phyloP scores from a whole-genome alignment of 2,797 vertebrate species.

The Falco cherrug region DNA sequence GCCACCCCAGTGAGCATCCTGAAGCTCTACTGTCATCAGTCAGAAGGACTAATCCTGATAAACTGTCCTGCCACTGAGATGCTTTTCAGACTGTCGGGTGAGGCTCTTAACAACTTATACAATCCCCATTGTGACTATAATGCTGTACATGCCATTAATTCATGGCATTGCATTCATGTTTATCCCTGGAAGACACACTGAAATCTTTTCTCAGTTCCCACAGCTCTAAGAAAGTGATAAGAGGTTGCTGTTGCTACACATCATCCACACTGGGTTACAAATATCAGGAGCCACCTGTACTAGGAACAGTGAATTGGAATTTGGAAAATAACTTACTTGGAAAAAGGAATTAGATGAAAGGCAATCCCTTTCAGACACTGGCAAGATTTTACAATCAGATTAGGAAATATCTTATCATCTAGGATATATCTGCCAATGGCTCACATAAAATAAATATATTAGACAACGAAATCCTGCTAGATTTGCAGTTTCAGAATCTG shows the following conservation, averaged over 20 bases:
- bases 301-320: neutral
- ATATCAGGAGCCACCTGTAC: neutral
- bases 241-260: neutral
- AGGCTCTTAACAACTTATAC: neutral
- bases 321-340: neutral
- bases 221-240: neutral
- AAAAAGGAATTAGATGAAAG: neutral
- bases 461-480: neutral
- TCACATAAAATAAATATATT: neutral
- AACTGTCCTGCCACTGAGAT: neutral
- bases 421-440: neutral
- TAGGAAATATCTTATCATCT: neutral
- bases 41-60: neutral
- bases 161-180: accelerated
- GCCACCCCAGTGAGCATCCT: neutral
- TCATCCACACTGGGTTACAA: neutral
- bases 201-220: neutral
- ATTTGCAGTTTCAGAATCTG: neutral
- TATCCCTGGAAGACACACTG: neutral
- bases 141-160: neutral
- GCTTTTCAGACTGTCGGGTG: neutral
- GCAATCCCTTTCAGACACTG: neutral
- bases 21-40: neutral
- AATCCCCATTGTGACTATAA: neutral
- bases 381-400: neutral